Percentiles rank a stretch among this genome's conserved stretches.
phyloP scores from a whole-genome alignment of 1,140 invertebrate genomes.

The Ips typographus region DNA sequence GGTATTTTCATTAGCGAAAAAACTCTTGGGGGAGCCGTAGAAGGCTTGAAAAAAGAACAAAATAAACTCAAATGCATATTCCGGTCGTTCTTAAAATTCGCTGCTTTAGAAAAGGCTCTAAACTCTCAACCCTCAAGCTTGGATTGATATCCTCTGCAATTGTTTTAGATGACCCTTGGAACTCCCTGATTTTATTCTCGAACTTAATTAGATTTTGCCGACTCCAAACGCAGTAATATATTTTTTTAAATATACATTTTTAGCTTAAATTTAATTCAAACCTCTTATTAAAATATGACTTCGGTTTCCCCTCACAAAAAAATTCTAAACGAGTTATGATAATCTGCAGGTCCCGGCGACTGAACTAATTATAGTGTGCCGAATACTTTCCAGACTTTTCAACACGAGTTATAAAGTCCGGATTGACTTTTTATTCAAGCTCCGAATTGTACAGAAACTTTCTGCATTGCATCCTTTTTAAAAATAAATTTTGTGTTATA shows the following conservation, averaged over 20 bases:
- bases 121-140: background rate
- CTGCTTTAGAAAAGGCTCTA: background rate
- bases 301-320: background rate
- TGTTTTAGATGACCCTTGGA: background rate
- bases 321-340: background rate
- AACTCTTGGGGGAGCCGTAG: background rate
- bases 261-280: background rate
- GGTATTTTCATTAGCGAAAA: slow-evolving; percentile 1
- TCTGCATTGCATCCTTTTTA: no score
- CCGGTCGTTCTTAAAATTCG: background rate
- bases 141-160: background rate
- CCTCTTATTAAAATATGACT: background rate
- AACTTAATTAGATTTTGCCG: background rate
- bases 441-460: background rate
- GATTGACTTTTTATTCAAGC: slow-evolving; percentile 4
- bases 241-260: background rate
- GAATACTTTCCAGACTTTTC: slow-evolving; percentile 3
- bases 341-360: background rate
- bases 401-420: background rate
- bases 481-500: no score
- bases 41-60: background rate
- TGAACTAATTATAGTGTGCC: slow-evolving; percentile 4
- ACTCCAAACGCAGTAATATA: background rate
- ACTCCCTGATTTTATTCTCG: background rate
- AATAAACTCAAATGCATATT: background rate